Percentiles rank a stretch among this genome's conserved stretches.
Conservation (phyloP, 2,797 vertebrate genomes). For the Siniperca undulata region DNA sequence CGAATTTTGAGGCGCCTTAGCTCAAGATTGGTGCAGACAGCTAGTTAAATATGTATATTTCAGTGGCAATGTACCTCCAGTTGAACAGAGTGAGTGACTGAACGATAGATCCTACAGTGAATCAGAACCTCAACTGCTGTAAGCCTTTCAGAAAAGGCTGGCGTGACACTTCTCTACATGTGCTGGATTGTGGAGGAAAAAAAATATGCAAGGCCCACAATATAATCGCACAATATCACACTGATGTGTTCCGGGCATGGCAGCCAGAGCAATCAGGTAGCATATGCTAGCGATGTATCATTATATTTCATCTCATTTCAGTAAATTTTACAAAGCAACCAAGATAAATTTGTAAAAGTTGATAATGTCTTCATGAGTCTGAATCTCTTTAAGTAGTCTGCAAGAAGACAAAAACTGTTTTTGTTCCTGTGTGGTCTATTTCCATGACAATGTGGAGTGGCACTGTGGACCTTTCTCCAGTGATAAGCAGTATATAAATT, state of each 20-base stretch:
- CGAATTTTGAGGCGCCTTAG: slow-evolving; percentile 47
- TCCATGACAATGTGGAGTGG: background rate
- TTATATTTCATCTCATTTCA: background rate
- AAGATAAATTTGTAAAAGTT: background rate
- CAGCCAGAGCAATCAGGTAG: slow-evolving; percentile 6
- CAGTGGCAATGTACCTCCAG: slow-evolving; percentile 54
- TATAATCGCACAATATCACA: slow-evolving; percentile 17
- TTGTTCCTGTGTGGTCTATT: background rate
- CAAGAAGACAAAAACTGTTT: background rate
- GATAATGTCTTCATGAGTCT: background rate
- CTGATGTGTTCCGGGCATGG: slow-evolving; percentile 1
- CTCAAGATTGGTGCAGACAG: slow-evolving; percentile 59
- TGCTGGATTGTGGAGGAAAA: slow-evolving; percentile 4
- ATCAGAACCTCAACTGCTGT: slow-evolving; percentile 34
- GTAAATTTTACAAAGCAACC: background rate
- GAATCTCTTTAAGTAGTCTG: background rate
- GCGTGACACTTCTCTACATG: slow-evolving; percentile 16
- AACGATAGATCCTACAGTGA: slow-evolving; percentile 47
- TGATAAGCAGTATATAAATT: background rate
- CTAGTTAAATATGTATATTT: slow-evolving; percentile 70
- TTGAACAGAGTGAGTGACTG: slow-evolving; percentile 41
- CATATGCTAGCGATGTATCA: background rate
- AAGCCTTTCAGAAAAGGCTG: slow-evolving; percentile 30
- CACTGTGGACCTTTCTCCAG: background rate
- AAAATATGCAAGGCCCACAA: slow-evolving; percentile 2